Base-by-base conservation (phyloP, 2,113 vertebrate genomes). In the Taurulus bubalis region DNA sequence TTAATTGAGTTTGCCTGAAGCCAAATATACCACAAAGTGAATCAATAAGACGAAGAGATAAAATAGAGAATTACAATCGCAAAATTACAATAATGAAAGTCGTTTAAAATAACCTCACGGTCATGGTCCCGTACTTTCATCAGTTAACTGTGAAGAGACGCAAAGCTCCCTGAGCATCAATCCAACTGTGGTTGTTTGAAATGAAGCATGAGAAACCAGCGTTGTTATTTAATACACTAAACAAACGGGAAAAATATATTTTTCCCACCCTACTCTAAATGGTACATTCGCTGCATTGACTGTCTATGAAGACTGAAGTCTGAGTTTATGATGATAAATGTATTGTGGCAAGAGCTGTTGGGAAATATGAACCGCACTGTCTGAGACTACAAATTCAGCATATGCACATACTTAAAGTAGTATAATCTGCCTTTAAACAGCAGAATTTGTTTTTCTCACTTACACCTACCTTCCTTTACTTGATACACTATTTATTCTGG, bases 401-500 rank as follows among this genome's bases (percentile, higher is more conserved):
- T 16, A 62, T 38, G 22, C 32, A 56, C 64, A 51, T 60, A 24
- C 47, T 66, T 42, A 59, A 73, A 1, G 16, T 28, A 9, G 59
- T 3, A 76, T 76, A 64, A 79, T 74, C 60, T 40, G 32, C 45
- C 74, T 77, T 79, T 78, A 82, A 77, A 75, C 20, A 69, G 67
- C 45, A 65, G 70, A 40, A 81, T 81, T 73, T 74, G 56, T 73
- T 81, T 79, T 79, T 62, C 82, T 77, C 68, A 38, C 73, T 71
- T 15, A 78, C 38, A 32, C 76, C 67, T 62, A 36, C 59, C 69
- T 78, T 64, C 56, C 30, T 79, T 60, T 75, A 62, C 80, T 30
- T 77, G n/a, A n/a, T n/a, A n/a, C 79, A 67, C 78, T 73, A 53
- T 87, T 77, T 81, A 80, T 69, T 80, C 47, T 71, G 28, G 11